Conservation (phyloP, 1,140 invertebrate species). For the Drosophila watanabei region DNA sequence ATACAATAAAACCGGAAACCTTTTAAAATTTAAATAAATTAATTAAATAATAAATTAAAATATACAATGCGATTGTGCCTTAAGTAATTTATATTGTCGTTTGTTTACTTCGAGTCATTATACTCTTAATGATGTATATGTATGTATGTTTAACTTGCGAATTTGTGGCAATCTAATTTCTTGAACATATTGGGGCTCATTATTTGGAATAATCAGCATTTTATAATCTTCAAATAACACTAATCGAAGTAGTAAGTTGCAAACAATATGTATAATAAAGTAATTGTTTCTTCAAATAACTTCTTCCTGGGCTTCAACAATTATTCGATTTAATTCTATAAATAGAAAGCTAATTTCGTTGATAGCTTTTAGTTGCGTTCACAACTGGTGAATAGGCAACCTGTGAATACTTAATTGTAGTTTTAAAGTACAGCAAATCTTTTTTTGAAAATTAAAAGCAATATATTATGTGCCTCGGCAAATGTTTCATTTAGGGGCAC, state of each 20-base stretch:
- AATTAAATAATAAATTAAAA: too few relatives aligned
- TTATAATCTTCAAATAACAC: too few relatives aligned
- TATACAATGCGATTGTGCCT: too few relatives aligned
- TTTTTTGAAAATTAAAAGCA: not conserved
- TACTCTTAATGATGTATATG: too few relatives aligned
- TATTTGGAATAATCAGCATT: too few relatives aligned
- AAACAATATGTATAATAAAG: not conserved
- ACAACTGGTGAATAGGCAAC: not conserved
- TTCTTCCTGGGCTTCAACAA: not conserved
- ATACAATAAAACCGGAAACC: too few relatives aligned
- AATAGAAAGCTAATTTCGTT: not conserved
- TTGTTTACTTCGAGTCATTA: too few relatives aligned
- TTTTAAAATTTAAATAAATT: too few relatives aligned
- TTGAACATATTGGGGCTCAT: too few relatives aligned
- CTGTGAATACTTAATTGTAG: not conserved
- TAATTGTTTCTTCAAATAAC: not conserved
- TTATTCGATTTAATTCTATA: not conserved
- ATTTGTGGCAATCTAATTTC: too few relatives aligned
- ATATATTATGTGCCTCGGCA: not conserved
- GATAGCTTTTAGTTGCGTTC: not conserved
- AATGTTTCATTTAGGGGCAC: constrained; percentile 57
- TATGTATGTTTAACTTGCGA: too few relatives aligned
- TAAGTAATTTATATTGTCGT: too few relatives aligned
- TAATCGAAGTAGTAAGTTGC: not conserved
- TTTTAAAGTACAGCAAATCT: not conserved